Evolutionary conservation across 2,113 vertebrate genomes (phyloP).

Genomic region (Amia ocellicauda): DNA sequence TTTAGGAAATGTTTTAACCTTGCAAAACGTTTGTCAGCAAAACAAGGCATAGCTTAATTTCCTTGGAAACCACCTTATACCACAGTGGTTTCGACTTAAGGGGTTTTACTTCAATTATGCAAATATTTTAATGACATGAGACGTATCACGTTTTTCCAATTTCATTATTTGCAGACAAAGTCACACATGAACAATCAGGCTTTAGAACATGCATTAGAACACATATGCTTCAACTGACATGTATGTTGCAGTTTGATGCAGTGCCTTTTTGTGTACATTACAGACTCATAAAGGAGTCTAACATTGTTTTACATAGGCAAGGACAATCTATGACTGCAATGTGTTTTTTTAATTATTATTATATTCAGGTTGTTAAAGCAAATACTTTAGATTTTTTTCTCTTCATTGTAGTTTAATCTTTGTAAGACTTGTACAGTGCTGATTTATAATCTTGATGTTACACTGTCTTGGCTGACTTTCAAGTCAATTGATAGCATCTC

Average conservation of each 20-base stretch:
- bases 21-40: slow-evolving; percentile 53
- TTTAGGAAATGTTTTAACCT: slow-evolving; percentile 52
- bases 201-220: background rate
- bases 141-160: background rate
- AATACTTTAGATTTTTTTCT: slow-evolving; percentile 36
- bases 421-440: slow-evolving; percentile 29
- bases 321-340: background rate
- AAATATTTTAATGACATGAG: background rate
- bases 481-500: slow-evolving; percentile 50
- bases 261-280: no score
- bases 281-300: no score
- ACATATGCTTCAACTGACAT: background rate
- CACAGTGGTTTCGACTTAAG: slow-evolving; percentile 15
- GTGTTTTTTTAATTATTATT: slow-evolving; percentile 11
- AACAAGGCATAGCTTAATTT: slow-evolving; percentile 52
- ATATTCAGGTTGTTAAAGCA: slow-evolving; percentile 1
- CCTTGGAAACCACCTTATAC: slow-evolving; percentile 48
- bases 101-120: slow-evolving; percentile 6
- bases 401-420: slow-evolving; percentile 35
- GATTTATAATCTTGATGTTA: slow-evolving; percentile 37
- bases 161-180: background rate
- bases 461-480: slow-evolving; percentile 40
- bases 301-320: background rate
- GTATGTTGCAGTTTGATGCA: background rate
- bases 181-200: no score